Base-by-base conservation (phyloP, 2,888 invertebrate genomes). In the Andrena fulva region DNA sequence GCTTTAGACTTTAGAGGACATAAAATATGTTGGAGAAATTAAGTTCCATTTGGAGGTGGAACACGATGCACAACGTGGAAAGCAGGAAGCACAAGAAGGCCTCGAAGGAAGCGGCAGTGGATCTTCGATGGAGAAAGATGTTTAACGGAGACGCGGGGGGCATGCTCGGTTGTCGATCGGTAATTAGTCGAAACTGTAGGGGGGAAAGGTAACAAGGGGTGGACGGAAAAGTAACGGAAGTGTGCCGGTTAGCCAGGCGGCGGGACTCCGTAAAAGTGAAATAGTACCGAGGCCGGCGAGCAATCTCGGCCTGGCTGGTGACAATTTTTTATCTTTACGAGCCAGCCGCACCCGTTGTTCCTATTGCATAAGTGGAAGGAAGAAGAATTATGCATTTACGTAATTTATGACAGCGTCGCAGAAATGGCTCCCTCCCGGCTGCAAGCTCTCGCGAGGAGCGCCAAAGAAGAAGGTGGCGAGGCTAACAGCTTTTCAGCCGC, bases 281-380 rank as follows among this genome's bases (percentile, higher is more conserved):
- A 91, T 90, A 91, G 71, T 85, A 78, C 71, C 80, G 74, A 56
- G 85, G 70, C 68, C 85, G 85, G 80, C 78, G 77, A 80, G 89
- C 88, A 91, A 90, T 89, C 90, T 88, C 89, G 76, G 86, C 73
- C 60, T 80, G 83, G 85, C 73, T 87, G 84, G 87, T 87, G 91
- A 91, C 90, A 91, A 91, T 91, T 91, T 92, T 91, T 91, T 92
- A 91, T 91, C 89, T 91, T 91, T 91, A 91, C 90, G 91, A 91
- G 89, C 88, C 77, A 63, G 64, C 82, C 77, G 79, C 81, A 71
- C 75, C 84, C 82, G 87, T 84, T 83, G 85, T 86, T 87, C 85
- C 90, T 89, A 90, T 90, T 91, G 91, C 90, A 91, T 90, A 90
- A 92, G 91, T 90, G 91, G 90, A 90, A 91, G 89, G 90, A 91